phyloP scores from a whole-genome alignment of 2,888 invertebrate species.

The Lithophane ornitopus region DNA sequence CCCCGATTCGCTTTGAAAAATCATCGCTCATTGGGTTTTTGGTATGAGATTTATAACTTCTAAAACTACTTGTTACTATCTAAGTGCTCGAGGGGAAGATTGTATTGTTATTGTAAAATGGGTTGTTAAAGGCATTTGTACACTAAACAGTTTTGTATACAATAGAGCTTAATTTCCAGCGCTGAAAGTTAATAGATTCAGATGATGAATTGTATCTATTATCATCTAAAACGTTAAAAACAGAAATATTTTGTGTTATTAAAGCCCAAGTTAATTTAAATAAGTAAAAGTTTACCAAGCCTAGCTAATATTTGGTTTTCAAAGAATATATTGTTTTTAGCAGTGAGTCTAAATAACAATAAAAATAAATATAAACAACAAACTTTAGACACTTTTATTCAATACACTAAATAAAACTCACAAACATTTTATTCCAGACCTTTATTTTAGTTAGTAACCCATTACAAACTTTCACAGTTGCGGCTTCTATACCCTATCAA shows the following conservation, averaged over 20 bases:
- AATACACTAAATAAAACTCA: slow-evolving; percentile 20
- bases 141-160: not conserved
- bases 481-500: slow-evolving; percentile 48
- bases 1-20: slow-evolving; percentile 86
- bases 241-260: not conserved
- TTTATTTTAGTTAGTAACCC: slow-evolving; percentile 49
- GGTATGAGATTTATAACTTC: slow-evolving; percentile 76
- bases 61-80: slow-evolving; percentile 59
- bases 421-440: slow-evolving; percentile 7
- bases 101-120: slow-evolving; percentile 40
- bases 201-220: not conserved
- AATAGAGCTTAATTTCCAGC: slow-evolving; percentile 26
- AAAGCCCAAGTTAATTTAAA: not conserved
- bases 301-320: not conserved
- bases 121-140: slow-evolving; percentile 9
- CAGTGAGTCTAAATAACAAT: not conserved
- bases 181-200: slow-evolving; percentile 1
- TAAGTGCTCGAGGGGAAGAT: slow-evolving; percentile 43
- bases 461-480: slow-evolving; percentile 40
- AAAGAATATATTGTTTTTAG: not conserved
- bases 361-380: slow-evolving; percentile 13
- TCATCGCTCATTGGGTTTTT: slow-evolving; percentile 82
- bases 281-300: not conserved
- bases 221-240: not conserved
- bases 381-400: slow-evolving; percentile 21